Base-by-base conservation (phyloP, 1,140 invertebrate genomes). In the Drosophila rhopaloa region DNA sequence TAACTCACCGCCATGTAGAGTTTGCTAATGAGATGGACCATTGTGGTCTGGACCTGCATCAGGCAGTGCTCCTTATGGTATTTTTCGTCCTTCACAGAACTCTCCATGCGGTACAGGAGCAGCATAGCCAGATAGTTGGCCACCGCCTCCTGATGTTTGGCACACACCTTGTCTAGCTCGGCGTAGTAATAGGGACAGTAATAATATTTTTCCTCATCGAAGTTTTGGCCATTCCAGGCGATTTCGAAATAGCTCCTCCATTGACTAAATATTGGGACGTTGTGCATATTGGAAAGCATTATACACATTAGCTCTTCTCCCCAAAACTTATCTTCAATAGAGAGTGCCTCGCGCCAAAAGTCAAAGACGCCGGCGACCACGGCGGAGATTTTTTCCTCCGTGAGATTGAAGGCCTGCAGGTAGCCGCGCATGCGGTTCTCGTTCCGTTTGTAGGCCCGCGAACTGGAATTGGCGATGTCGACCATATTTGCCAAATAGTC, bases 51-150 rank as follows among this genome's bases (percentile, higher is more conserved):
- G 0, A 90, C 27, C 10, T 7, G 46, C 9, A 85, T 16, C n/a
- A 61, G 51, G 11, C 90, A 91, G 37, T 72, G n/a, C 11, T 91
- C 90, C 6, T 66, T 79, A 94, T 95, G 48, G 91, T 74, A 82
- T 2, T 65, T 68, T 4, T 5, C 38, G 1, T 48, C 51, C 57
- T 83, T 81, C 2, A 91, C 19, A 6, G 71, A 79, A 32, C 76
- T 53, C 43, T 91, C 90, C 81, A 91, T 76, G 0, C 53, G 55
- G 51, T 89, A 91, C 0, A 91, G 58, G 2, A 91, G 53, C 43
- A 71, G 71, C 74, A 91, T 74, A 16, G 91, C 81, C 11, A 91
- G 48, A 44, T 91, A 91, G 55, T 91, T 91, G 11, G 91, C 90
- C 10, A 76, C 78, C 0, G 90, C 83, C 6, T 63, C 53, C 37